These are phyloP conservation scores for Nemoura dubitans DNA, from an alignment of 2,888 invertebrate genomes.

Conservation along the genomic window DNA sequence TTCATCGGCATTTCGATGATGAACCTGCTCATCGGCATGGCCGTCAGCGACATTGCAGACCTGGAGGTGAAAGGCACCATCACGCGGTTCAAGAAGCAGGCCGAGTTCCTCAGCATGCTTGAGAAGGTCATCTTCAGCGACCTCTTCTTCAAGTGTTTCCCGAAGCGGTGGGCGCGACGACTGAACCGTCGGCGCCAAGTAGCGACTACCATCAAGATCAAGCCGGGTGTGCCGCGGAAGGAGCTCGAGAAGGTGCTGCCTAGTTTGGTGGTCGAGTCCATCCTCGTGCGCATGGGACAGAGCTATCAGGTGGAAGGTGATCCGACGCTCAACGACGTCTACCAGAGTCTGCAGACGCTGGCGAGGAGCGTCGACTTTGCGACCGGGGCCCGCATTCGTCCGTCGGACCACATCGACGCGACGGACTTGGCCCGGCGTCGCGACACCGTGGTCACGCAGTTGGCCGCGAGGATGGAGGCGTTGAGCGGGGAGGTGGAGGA, in stretches of 20 bases:
- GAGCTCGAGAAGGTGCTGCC: not conserved
- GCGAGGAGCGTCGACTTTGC: conserved; percentile 10
- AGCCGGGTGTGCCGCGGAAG: not conserved
- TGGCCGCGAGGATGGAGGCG: not conserved
- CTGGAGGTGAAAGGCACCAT: conserved; percentile 67
- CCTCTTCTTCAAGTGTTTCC: conserved; percentile 21
- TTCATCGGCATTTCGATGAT: conserved; percentile 68
- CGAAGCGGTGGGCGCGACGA: conserved; percentile 54
- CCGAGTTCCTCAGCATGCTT: conserved; percentile 64
- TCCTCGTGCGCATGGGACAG: conserved; percentile 1
- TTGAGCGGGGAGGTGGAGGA: conserved; percentile 1
- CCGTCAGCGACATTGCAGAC: conserved; percentile 68
- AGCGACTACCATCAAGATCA: not conserved
- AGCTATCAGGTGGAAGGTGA: not conserved
- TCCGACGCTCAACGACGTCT: conserved; percentile 26
- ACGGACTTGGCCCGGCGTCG: not conserved
- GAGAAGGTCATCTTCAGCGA: conserved; percentile 65
- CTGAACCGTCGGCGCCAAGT: not conserved
- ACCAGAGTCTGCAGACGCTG: conserved; percentile 3
- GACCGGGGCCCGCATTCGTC: not conserved
- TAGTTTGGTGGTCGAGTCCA: not conserved
- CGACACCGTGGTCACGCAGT: not conserved
- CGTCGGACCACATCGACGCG: conserved; percentile 31
- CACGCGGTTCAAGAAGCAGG: conserved; percentile 66
- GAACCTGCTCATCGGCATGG: conserved; percentile 69